Percentiles rank a stretch among this genome's conserved stretches.
These are phyloP conservation scores for Periophthalmodon schlosseri DNA, from an alignment of 2,113 vertebrate genomes.

Conservation along the genomic window DNA sequence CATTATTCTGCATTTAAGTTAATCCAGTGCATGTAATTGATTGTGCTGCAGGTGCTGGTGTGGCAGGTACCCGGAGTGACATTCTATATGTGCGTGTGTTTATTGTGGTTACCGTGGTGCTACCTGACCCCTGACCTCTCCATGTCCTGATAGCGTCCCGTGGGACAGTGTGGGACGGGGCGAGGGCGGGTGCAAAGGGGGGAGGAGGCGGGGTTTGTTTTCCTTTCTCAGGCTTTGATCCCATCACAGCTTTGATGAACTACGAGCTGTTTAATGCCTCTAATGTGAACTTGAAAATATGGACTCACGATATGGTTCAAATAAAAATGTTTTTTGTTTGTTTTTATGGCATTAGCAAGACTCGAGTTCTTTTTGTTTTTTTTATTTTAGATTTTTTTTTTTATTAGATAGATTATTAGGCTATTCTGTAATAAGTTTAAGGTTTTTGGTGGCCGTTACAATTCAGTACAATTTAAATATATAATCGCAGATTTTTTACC, in stretches of 20 bases:
- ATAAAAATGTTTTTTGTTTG: too few species aligned
- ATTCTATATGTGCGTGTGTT: conserved; percentile 44
- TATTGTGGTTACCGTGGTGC: conserved; percentile 41
- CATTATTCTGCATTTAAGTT: conserved; percentile 26
- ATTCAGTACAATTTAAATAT: background rate
- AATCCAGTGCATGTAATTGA: conserved; percentile 50
- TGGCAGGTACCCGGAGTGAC: conserved; percentile 7
- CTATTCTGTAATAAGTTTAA: background rate
- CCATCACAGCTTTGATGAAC: conserved; percentile 34
- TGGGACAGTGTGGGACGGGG: conserved; percentile 44
- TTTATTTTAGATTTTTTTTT: too few species aligned
- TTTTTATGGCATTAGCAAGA: too few species aligned
- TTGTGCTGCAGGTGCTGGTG: conserved; percentile 27
- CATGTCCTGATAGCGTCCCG: conserved; percentile 73
- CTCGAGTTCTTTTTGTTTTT: too few species aligned
- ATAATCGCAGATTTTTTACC: too few species aligned
- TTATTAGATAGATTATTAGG: too few species aligned
- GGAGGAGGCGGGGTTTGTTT: conserved; percentile 52
- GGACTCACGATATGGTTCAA: background rate
- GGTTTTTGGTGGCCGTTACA: background rate
- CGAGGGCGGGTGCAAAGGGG: conserved; percentile 15
- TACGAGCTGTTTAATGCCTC: conserved; percentile 21
- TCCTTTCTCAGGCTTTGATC: conserved; percentile 45
- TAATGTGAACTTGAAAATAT: background rate
- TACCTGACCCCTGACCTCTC: conserved; percentile 76